These are phyloP conservation scores for Falco rusticolus DNA, from an alignment of 2,797 vertebrate species.

Conservation along the genomic window DNA sequence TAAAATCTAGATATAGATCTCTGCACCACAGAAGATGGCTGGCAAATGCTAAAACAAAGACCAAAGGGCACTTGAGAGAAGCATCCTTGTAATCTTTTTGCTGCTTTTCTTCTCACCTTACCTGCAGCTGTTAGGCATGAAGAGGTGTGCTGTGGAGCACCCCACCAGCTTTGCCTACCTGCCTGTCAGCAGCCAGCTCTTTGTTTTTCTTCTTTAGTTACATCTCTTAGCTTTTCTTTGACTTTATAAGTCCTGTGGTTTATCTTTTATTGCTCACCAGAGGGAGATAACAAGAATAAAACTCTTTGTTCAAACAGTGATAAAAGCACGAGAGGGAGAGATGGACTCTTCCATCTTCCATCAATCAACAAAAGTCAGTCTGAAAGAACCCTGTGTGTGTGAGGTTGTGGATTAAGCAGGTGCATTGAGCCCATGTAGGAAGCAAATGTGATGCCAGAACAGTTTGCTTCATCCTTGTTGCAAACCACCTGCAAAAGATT, in stretches of 20 bases:
- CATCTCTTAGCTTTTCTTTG: neutral
- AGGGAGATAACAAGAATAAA: neutral
- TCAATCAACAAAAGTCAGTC: neutral
- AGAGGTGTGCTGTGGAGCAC: neutral
- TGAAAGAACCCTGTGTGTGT: accelerated
- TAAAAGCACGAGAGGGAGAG: neutral
- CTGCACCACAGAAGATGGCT: neutral
- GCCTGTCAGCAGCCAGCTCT: neutral
- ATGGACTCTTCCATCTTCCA: neutral
- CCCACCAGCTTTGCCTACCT: neutral
- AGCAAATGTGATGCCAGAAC: neutral
- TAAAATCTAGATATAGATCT: neutral
- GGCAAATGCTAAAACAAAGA: neutral
- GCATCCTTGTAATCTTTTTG: neutral
- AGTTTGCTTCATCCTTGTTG: neutral
- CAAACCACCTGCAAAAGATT: neutral
- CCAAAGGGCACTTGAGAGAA: neutral
- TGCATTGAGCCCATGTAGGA: neutral
- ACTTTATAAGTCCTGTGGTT: neutral
- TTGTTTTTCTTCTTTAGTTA: neutral
- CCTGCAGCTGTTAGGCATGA: neutral
- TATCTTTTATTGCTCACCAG: neutral
- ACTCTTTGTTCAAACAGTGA: neutral
- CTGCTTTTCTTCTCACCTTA: neutral
- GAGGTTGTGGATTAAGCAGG: neutral